These are phyloP conservation scores for Typhlichthys subterraneus DNA, from an alignment of 2,797 vertebrate species.

Conservation along the genomic window DNA sequence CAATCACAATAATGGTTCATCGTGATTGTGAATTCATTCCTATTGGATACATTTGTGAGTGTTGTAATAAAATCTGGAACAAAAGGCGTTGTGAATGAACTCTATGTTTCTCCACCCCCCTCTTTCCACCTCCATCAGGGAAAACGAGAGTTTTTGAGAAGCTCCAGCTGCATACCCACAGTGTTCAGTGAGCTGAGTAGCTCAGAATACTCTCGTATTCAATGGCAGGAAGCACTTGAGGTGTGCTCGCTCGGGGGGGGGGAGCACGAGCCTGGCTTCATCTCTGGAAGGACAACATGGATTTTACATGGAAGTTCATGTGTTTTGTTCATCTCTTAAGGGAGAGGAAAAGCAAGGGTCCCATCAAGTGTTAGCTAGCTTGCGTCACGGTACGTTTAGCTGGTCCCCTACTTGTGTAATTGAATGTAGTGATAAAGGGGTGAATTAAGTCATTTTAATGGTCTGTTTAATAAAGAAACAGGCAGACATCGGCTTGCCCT, in stretches of 20 bases:
- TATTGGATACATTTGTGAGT: slow-evolving; percentile 2
- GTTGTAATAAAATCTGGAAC: slow-evolving; percentile 8
- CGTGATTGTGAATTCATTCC: no score
- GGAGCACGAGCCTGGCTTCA: slow-evolving; percentile 35
- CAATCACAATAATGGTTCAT: no score
- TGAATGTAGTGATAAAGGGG: slow-evolving; percentile 25
- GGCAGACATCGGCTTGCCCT: slow-evolving; percentile 14
- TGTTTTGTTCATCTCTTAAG: no score
- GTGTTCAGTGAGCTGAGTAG: slow-evolving; percentile 43
- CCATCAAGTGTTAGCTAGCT: slow-evolving; percentile 19
- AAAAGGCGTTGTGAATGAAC: slow-evolving; percentile 9
- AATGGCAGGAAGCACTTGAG: slow-evolving; percentile 66
- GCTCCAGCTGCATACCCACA: slow-evolving; percentile 52
- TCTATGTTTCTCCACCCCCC: no score
- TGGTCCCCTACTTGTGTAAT: slow-evolving; percentile 34
- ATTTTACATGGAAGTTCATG: no score
- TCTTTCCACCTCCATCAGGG: slow-evolving; percentile 66
- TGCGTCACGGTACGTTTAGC: slow-evolving; percentile 17
- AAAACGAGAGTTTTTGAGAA: slow-evolving; percentile 48
- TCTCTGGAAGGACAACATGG: slow-evolving; percentile 5
- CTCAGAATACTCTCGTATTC: slow-evolving; percentile 50
- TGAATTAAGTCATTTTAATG: slow-evolving; percentile 24
- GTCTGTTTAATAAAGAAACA: slow-evolving; percentile 34
- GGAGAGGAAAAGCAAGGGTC: no score
- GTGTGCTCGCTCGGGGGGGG: slow-evolving; percentile 30